Conservation (phyloP, 2,113 vertebrate genomes). For the Pangasianodon hypophthalmus region DNA sequence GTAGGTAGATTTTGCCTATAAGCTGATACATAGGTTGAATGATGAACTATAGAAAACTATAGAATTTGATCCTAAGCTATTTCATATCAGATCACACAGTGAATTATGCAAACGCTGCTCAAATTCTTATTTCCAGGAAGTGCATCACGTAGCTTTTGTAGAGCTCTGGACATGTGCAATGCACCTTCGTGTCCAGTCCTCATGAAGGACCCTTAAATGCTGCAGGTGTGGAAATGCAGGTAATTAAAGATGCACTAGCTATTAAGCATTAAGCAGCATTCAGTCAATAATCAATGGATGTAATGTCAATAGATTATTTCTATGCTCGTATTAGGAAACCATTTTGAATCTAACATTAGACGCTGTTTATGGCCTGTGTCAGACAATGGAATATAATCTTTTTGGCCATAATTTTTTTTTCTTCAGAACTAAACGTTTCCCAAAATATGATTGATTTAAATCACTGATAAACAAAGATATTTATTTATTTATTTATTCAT, state of each 20-base stretch:
- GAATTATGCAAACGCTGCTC: not conserved
- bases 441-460: not conserved
- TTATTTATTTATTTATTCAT: not conserved
- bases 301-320: not conserved
- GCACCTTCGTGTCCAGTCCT: not conserved
- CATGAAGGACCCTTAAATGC: not conserved
- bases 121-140: not conserved
- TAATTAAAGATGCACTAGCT: not conserved
- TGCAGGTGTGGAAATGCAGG: not conserved
- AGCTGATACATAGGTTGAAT: not conserved
- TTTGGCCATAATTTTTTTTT: not conserved
- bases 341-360: not conserved
- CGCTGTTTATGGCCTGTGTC: not conserved
- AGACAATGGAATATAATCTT: not conserved
- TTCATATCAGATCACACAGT: not conserved
- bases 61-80: not conserved
- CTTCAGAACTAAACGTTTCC: not conserved
- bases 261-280: not conserved
- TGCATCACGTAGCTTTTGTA: not conserved
- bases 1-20: not conserved
- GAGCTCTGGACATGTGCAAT: not conserved
- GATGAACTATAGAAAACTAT: not conserved
- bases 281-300: not conserved
- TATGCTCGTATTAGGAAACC: not conserved
- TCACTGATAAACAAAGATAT: not conserved